phyloP scores from a whole-genome alignment of 2,888 invertebrate genomes.

The Acheta domesticus region DNA sequence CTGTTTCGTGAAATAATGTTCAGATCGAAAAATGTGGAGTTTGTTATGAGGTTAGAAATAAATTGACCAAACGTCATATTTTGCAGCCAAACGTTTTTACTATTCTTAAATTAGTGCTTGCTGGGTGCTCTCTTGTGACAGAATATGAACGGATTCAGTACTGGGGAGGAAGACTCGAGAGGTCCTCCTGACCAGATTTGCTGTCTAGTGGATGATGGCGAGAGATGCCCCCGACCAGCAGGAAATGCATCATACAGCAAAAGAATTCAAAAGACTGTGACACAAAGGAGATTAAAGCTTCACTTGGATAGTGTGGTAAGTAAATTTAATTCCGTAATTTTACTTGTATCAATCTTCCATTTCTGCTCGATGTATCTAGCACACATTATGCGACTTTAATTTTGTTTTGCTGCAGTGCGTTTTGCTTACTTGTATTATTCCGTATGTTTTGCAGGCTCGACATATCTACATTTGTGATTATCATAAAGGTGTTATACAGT shows the following conservation, averaged over 20 bases:
- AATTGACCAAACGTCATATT: no score
- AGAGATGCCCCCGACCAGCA: constrained; percentile 80
- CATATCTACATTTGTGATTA: constrained; percentile 96
- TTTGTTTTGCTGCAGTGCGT: background rate
- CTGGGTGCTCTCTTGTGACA: background rate
- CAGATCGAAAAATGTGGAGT: no score
- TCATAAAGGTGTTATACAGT: constrained; percentile 93
- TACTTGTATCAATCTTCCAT: background rate
- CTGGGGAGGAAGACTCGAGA: constrained; percentile 85
- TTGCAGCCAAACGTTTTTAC: no score
- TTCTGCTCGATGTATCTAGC: background rate
- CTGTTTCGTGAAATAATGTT: no score
- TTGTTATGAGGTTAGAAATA: no score
- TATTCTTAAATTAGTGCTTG: no score
- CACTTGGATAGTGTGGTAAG: constrained; percentile 75
- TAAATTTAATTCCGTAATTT: constrained; percentile 32
- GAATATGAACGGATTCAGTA: constrained; percentile 86
- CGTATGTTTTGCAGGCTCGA: constrained; percentile 62
- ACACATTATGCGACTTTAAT: background rate
- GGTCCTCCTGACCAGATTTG: constrained; percentile 87
- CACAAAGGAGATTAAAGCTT: constrained; percentile 84
- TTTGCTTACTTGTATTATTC: background rate
- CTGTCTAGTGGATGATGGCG: constrained; percentile 86
- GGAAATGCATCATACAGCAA: constrained; percentile 96
- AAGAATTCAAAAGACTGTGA: constrained; percentile 92